phyloP scores from a whole-genome alignment of 2,888 invertebrate genomes.

The Sylvicola cinctus region DNA sequence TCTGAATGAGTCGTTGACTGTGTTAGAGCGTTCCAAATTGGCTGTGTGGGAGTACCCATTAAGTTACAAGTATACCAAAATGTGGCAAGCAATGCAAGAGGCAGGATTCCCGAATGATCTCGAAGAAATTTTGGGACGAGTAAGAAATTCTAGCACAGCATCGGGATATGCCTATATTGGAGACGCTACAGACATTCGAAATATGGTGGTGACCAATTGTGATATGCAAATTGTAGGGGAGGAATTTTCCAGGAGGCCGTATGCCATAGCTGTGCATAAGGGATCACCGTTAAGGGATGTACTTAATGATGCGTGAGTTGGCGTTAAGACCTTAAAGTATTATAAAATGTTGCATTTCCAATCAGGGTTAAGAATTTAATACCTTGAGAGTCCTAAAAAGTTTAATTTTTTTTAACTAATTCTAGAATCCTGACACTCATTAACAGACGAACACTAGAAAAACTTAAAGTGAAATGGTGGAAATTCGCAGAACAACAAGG shows the following conservation, averaged over 20 bases:
- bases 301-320: conserved; percentile 80
- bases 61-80: conserved; percentile 94
- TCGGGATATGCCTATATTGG: conserved; percentile 81
- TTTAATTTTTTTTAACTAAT: conserved; percentile 6
- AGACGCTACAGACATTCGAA: conserved; percentile 80
- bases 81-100: conserved; percentile 90
- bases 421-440: conserved; percentile 73
- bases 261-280: conserved; percentile 92
- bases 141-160: conserved; percentile 41
- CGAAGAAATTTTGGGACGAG: conserved; percentile 58
- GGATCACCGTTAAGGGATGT: conserved; percentile 86
- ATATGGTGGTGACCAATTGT: conserved; percentile 23
- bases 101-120: conserved; percentile 60
- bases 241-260: conserved; percentile 92
- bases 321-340: too few relatives aligned
- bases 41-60: conserved; percentile 99
- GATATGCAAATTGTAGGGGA: conserved; percentile 86
- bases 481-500: conserved; percentile 57
- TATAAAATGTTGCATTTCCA: too few relatives aligned
- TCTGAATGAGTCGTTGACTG: conserved; percentile 75
- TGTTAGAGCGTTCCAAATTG: conserved; percentile 75
- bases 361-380: too few relatives aligned
- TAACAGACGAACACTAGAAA: conserved; percentile 83
- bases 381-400: neutral
- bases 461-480: conserved; percentile 95